Evolutionary conservation across 2,797 vertebrate genomes (phyloP).

Genomic region (Typhlichthys subterraneus): DNA sequence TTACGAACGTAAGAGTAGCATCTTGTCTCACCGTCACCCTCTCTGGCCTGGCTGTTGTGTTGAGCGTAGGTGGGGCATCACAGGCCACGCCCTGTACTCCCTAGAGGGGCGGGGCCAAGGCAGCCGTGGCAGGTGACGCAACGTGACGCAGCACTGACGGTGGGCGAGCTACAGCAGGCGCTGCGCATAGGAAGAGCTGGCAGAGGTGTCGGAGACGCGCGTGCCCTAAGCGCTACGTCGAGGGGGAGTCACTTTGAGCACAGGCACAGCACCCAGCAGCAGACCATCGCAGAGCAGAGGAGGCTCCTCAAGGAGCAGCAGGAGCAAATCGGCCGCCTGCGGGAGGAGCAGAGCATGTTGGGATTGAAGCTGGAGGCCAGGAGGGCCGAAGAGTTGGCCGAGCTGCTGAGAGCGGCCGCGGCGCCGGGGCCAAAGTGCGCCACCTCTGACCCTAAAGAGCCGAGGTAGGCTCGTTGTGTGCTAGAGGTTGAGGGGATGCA

Average conservation of each 20-base stretch:
- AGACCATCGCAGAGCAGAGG: slow-evolving; percentile 84
- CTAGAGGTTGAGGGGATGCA: too few relatives aligned
- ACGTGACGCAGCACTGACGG: slow-evolving; percentile 54
- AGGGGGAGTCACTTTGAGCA: slow-evolving; percentile 69
- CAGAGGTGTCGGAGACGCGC: background rate
- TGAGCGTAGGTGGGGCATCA: slow-evolving; percentile 22
- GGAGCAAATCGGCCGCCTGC: slow-evolving; percentile 81
- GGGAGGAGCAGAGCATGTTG: slow-evolving; percentile 75
- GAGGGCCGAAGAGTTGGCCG: slow-evolving; percentile 21
- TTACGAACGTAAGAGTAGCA: background rate
- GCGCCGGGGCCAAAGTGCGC: slow-evolving; percentile 17
- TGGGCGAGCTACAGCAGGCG: slow-evolving; percentile 56
- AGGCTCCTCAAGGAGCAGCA: slow-evolving; percentile 86
- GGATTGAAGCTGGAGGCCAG: slow-evolving; percentile 67
- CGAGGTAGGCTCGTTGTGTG: slow-evolving; percentile 42
- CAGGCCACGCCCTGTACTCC: slow-evolving; percentile 9
- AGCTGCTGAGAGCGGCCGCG: slow-evolving; percentile 6
- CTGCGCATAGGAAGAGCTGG: slow-evolving; percentile 17
- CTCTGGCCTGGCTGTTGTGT: background rate
- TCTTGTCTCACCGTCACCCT: background rate
- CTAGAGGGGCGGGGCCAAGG: slow-evolving; percentile 32
- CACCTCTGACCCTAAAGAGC: slow-evolving; percentile 15
- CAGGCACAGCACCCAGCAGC: slow-evolving; percentile 78
- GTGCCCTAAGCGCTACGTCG: slow-evolving; percentile 32
- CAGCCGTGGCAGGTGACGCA: slow-evolving; percentile 76